Evolutionary conservation across 2,888 invertebrate genomes (phyloP), one percentile per base, ranked within the genome.

Genomic region (Sympetrum striolatum): DNA sequence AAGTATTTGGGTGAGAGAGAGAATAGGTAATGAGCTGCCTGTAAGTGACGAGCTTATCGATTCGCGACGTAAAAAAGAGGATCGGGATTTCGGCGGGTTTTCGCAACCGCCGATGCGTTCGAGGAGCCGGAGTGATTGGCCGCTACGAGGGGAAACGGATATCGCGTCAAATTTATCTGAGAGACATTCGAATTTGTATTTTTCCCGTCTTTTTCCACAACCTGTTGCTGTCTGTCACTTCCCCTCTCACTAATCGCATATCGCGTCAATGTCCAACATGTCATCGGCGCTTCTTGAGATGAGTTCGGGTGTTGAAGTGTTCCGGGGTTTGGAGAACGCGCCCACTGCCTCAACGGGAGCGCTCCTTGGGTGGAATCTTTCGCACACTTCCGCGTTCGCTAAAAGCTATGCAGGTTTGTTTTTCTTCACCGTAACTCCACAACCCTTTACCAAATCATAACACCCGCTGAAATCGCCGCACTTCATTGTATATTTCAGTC

Each of bases 161-260:
- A 25, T 73, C 73, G 31, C 73, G 25, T 73, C 25, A 25, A 73
- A 73, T 80, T 80, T 81, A 58, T 82, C 82, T 15, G 35, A 31
- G 58, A 58, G 82, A 82, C 22, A 82, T 82, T 82, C 82, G 58
- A n/a, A 82, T 82, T 82, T 35, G 58, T 58, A 35, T 58, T 82
- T 82, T 82, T 35, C 10, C 53, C 82, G 58, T 64, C 60, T 22
- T 64, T 37, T 60, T 86, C 73, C 73, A 73, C 86, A 86, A 86
- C 86, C 86, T 86, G 86, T 86, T 86, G 86, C 86, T 86, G 86
- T 53, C 86, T 64, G 86, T 60, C 60, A 60, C 37, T 60, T 73
- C 73, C 73, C 44, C 53, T 35, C 82, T 82, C 73, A 31, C 73
- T 73, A 73, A 73, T 73, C 73, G 25, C 31, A 73, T 73, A 31